Base-by-base conservation (phyloP, 2,797 vertebrate genomes). In the Diglossa cyanea region DNA sequence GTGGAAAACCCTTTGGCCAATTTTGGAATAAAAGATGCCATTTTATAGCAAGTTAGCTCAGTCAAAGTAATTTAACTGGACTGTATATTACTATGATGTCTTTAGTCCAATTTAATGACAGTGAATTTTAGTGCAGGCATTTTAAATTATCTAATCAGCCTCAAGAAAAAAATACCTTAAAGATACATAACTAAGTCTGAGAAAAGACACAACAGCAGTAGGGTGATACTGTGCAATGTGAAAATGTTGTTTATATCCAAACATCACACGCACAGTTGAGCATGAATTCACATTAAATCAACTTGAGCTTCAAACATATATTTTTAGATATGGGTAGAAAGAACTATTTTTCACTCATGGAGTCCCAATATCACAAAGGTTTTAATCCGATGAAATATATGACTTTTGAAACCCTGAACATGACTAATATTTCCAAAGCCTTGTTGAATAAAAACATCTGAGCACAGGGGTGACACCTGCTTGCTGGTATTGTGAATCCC, bases 181-280 rank as follows among this genome's bases (percentile, higher is more conserved):
- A 81, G 53, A 77, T 15, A 26, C 6, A 51, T 17, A 90, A 79
- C 20, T 35, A 55, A 78, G 45, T 45, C 80, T 90, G 75, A 80
- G 61, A 31, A 93, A 89, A 94, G 48, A 66, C 61, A 72, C 65
- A 58, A 14, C 18, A 78, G 54, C 50, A 75, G 28, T 0, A 3
- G 51, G 48, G 48, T 79, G 77, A 73, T 91, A 51, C 18, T 57
- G 58, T 66, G 17, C 60, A 55, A 60, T 31, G 58, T 62, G 68
- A 88, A 90, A 93, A 63, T 39, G 33, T 72, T 96, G 92, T 95
- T 95, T 92, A 81, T 61, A 94, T 35, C 53, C 85, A 93, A 92
- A 91, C 78, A 94, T 93, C 72, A 90, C 73, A 90, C 0, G 72
- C 89, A 66, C 72, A 80, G 72, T 40, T 94, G 94, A 96, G 92